Percentiles rank a stretch among this genome's conserved stretches.
Conservation (phyloP, 2,797 vertebrate genomes). For the Rhinoraja longicauda region DNA sequence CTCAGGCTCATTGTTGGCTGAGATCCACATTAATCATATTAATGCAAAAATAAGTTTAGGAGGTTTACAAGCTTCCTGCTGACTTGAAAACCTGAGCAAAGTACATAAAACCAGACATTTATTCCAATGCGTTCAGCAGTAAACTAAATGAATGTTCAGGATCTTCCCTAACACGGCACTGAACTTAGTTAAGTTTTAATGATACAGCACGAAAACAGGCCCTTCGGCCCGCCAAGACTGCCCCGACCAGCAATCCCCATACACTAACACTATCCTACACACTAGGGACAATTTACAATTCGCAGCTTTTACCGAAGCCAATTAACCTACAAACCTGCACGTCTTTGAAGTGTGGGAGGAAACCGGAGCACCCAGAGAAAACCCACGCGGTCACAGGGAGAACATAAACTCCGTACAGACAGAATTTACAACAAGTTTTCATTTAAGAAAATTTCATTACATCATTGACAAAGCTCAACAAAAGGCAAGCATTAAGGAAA, state of each 20-base stretch:
- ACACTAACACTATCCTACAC: too few relatives aligned
- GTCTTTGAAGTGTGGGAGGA: too few relatives aligned
- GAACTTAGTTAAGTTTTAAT: not conserved
- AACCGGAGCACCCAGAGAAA: too few relatives aligned
- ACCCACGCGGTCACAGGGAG: too few relatives aligned
- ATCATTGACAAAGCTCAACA: slow-evolving; percentile 36
- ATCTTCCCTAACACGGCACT: not conserved
- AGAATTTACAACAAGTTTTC: not conserved
- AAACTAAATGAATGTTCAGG: not conserved
- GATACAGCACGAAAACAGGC: too few relatives aligned
- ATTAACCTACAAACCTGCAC: too few relatives aligned
- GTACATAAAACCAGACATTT: not conserved
- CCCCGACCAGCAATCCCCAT: too few relatives aligned
- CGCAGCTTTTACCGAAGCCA: too few relatives aligned
- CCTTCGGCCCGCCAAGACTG: too few relatives aligned
- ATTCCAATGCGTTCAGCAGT: too few relatives aligned
- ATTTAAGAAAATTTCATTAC: not conserved
- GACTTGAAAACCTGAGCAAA: not conserved
- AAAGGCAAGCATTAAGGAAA: not conserved
- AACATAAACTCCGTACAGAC: not conserved
- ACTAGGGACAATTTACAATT: too few relatives aligned
- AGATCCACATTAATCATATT: not conserved
- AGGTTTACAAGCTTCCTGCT: not conserved
- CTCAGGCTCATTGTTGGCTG: not conserved
- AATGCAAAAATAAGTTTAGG: not conserved